Evolutionary conservation across 2,797 vertebrate genomes (phyloP).

Genomic region (Cynodonichthys magdalenae): DNA sequence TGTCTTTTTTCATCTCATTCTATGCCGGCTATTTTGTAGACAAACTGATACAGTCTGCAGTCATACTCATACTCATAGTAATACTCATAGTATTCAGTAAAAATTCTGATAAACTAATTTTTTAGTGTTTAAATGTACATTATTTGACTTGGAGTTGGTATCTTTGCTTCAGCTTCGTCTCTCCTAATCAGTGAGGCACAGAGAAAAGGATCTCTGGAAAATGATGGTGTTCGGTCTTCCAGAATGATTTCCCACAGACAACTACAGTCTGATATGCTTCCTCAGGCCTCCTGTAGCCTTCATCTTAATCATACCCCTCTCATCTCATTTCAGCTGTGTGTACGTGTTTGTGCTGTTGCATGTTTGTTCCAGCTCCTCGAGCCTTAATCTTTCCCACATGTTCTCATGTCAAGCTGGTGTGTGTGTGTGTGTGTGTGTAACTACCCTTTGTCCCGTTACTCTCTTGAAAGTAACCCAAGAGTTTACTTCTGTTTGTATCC

Average conservation of each 20-base stretch:
- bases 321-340: conserved; percentile 52
- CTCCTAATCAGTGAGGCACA: conserved; percentile 2
- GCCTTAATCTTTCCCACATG: conserved; percentile 69
- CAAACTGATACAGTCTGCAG: conserved; percentile 15
- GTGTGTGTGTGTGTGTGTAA: conserved; percentile 28
- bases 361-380: conserved; percentile 58
- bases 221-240: conserved; percentile 49
- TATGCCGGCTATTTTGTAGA: conserved; percentile 3
- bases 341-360: conserved; percentile 29
- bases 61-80: no score
- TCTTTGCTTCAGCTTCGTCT: background rate
- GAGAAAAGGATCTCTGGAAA: conserved; percentile 61
- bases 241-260: conserved; percentile 62
- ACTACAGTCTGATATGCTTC: conserved; percentile 57
- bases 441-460: conserved; percentile 40
- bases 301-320: conserved; percentile 57
- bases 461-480: no score
- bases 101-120: no score
- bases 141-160: background rate
- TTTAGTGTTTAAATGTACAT: no score
- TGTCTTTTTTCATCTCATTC: background rate
- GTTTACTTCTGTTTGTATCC: conserved; percentile 21
- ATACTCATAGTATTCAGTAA: conserved; percentile 12
- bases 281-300: conserved; percentile 64
- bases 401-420: conserved; percentile 58